Base-by-base conservation (phyloP, 2,113 vertebrate species). In the Myotis davidii region DNA sequence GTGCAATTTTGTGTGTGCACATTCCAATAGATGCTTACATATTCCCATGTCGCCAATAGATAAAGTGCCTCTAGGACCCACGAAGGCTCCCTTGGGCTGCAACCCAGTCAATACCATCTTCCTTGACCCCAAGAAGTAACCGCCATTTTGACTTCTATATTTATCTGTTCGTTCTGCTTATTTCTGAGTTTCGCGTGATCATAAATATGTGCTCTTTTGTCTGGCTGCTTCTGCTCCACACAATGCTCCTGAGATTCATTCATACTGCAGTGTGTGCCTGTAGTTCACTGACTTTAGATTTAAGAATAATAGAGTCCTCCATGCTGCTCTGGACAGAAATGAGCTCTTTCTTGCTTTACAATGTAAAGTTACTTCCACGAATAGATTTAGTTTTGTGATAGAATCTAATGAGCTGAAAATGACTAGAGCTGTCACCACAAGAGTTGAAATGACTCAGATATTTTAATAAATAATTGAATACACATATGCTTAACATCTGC, bases 381-480 rank as follows among this genome's bases (percentile, higher is more conserved):
- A 52, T 39, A 88, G 73, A 85, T 42, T 86, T 95, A 42, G 86
- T 85, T 95, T 96, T 95, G 37, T 73, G 81, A 79, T 78, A 59
- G 39, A 65, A 64, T 84, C 86, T 92, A 86, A 69, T 76, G 78
- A 94, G 85, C 20, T 92, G n/a, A 37, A 91, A 78, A 77, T 91
- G 59, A 78, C 54, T 50, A 27, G 39, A 74, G 59, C 56, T 85
- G 9, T 91, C 32, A 83, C 48, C 48, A 18, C 61, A 64, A 83
- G 52, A 78, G 4, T 74, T 83, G 13, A 8, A 64, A 37, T 91
- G 29, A 89, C 16, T 81, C 23, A 92, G 48, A 73, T 42, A 85
- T 89, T 84, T n/a, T 9, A 21, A 56, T 94, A 88, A 65, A 13
- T 25, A 91, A 92, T 25, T 37, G 45, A 65, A 12, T 64, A 79